Conservation (phyloP, 2,888 invertebrate species). For the Phasia obesa region DNA sequence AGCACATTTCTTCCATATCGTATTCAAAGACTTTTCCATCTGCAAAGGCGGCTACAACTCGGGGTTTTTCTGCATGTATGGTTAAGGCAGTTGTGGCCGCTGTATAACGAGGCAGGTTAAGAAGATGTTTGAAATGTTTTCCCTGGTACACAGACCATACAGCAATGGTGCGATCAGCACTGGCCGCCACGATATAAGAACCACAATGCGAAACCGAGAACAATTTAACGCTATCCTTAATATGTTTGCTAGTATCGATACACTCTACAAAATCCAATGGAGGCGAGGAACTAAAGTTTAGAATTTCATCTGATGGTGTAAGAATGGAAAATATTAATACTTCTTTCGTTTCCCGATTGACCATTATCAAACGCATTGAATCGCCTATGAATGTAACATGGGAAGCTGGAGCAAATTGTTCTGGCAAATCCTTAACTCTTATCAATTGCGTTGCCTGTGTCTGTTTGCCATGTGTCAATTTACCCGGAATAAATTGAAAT, state of each 20-base stretch:
- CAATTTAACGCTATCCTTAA: slow-evolving; percentile 84
- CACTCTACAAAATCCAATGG: slow-evolving; percentile 80
- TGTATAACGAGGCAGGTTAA: slow-evolving; percentile 87
- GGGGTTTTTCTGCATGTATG: slow-evolving; percentile 85
- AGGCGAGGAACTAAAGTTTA: slow-evolving; percentile 43
- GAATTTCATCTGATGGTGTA: slow-evolving; percentile 72
- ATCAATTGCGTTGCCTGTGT: slow-evolving; percentile 73
- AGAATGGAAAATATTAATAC: slow-evolving; percentile 82
- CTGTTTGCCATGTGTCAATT: slow-evolving; percentile 71
- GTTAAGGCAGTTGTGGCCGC: slow-evolving; percentile 89
- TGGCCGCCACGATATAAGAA: slow-evolving; percentile 87
- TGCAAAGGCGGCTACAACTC: slow-evolving; percentile 88
- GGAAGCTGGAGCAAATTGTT: slow-evolving; percentile 79
- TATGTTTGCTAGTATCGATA: slow-evolving; percentile 80
- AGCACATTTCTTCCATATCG: slow-evolving; percentile 85
- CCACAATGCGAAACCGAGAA: slow-evolving; percentile 84
- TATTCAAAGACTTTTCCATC: slow-evolving; percentile 93
- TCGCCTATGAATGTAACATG: slow-evolving; percentile 82
- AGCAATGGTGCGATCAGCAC: slow-evolving; percentile 86
- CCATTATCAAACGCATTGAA: slow-evolving; percentile 82
- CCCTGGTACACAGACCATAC: slow-evolving; percentile 84
- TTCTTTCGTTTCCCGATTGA: slow-evolving; percentile 79
- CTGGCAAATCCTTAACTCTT: slow-evolving; percentile 80
- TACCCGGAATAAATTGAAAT: slow-evolving; percentile 78
- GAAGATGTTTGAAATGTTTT: slow-evolving; percentile 83